Evolutionary conservation across 2,888 invertebrate species (phyloP), one percentile per base, ranked within the genome.

Genomic region (Merodon equestris): DNA sequence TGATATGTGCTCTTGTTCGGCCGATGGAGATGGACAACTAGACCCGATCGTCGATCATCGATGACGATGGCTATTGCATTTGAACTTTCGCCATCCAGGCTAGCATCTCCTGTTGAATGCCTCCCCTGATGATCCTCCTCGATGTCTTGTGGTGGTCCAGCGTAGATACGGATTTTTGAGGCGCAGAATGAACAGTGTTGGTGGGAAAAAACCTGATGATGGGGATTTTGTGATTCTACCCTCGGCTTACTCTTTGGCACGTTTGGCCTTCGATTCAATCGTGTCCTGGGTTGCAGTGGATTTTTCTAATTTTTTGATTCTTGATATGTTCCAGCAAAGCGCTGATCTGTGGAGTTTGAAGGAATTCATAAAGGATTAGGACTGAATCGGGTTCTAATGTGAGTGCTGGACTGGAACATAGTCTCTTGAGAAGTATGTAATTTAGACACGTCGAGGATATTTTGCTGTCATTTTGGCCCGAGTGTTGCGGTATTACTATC

Each of bases 261-360:
- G 86, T 67, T 87, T 87, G 1, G 88, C 87, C 67, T 85, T 86
- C 0, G 87, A 88, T 66, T 87, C 88, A 3, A 88, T 74, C 0
- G 87, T 88, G 60, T 87, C 87, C 7, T 85, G 85, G 1, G 85
- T 84, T 15, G 86, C 75, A 60, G 81, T 81, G 13, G 81, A 81
- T 61, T 70, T 73, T 13, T n/a, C 61, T 70, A 3, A 75, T 15
- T 61, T 75, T 75, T 38, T 84, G 74, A 1, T 86, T 84, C 34
- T 84, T 83, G 77, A 87, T 86, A 48, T 88, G 88, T 13, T 87
- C 85, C 4, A 88, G 85, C 9, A 96, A 90, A 79, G 93, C 92
- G 0, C 94, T 94, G 96, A 96, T 17, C 91, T 90, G 0, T 95
- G 92, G 51, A 96, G 87, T 0, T 94, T 94, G 84, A 96, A 96